Conservation (phyloP, 2,113 vertebrate genomes). For the Callorhinus ursinus region DNA sequence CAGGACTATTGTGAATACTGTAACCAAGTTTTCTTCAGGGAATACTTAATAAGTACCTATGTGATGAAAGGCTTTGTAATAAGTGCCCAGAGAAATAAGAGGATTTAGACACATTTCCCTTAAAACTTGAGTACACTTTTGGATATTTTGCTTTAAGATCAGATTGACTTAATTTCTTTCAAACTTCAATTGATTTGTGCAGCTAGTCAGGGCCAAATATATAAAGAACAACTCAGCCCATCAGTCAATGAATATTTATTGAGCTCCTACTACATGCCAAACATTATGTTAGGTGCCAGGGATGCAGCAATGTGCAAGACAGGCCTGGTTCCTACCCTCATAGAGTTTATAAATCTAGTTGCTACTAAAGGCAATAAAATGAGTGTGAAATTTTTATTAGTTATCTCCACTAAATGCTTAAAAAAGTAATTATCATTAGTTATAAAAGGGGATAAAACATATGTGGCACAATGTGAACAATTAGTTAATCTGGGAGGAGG, state of each 20-base stretch:
- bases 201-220: not conserved
- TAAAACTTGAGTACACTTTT: not conserved
- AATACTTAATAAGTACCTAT: not conserved
- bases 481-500: not conserved
- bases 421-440: not conserved
- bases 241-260: not conserved
- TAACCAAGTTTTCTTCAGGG: not conserved
- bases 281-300: not conserved
- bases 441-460: not conserved
- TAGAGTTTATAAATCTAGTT: not conserved
- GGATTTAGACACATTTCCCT: not conserved
- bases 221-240: not conserved
- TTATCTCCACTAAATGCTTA: not conserved
- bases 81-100: not conserved
- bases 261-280: not conserved
- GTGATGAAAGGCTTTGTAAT: not conserved
- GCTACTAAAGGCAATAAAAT: not conserved
- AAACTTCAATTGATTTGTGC: constrained; percentile 6
- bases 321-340: not conserved
- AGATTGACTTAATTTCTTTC: constrained; percentile 13
- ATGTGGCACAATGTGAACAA: not conserved
- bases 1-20: not conserved
- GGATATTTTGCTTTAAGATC: constrained; percentile 16
- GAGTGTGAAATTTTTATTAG: not conserved
- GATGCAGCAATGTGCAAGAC: not conserved